These are phyloP conservation scores for Lepidurus couesii DNA, from an alignment of 1,140 invertebrate genomes.

Conservation along the genomic window DNA sequence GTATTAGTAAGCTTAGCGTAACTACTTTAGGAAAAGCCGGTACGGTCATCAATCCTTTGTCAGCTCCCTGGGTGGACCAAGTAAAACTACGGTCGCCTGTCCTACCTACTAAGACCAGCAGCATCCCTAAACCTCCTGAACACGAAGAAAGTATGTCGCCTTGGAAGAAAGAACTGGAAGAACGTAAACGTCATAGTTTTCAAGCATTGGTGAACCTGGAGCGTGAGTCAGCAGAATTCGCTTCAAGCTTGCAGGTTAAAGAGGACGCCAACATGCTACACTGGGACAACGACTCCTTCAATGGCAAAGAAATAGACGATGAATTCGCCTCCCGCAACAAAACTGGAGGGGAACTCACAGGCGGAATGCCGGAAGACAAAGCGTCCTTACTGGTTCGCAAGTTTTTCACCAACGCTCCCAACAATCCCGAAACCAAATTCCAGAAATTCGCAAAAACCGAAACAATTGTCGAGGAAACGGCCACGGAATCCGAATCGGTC, in stretches of 20 bases:
- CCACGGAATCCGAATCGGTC: neutral
- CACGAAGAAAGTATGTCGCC: neutral
- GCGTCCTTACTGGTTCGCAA: conserved; percentile 30
- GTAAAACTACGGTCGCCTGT: neutral
- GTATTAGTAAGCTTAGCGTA: neutral
- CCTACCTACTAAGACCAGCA: neutral
- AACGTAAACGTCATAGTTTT: neutral
- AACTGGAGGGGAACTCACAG: neutral
- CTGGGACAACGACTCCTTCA: neutral
- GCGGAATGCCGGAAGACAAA: conserved; percentile 32
- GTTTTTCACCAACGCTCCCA: conserved; percentile 32
- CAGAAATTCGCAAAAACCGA: conserved; percentile 28
- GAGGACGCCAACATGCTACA: neutral
- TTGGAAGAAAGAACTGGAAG: neutral
- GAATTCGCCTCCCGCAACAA: neutral
- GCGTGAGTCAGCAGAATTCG: conserved; percentile 1
- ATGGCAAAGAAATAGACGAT: neutral
- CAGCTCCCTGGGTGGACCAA: neutral
- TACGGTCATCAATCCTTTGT: neutral
- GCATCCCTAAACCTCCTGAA: neutral
- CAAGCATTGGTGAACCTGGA: neutral
- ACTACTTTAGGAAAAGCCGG: neutral
- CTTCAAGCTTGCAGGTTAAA: neutral
- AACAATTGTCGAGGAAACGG: conserved; percentile 32
- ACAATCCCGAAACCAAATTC: conserved; percentile 26